A percentile compares a stretch with the other conserved stretches of the same genome.
Conservation (phyloP, 2,888 invertebrate genomes). For the Agapostemon virescens region DNA sequence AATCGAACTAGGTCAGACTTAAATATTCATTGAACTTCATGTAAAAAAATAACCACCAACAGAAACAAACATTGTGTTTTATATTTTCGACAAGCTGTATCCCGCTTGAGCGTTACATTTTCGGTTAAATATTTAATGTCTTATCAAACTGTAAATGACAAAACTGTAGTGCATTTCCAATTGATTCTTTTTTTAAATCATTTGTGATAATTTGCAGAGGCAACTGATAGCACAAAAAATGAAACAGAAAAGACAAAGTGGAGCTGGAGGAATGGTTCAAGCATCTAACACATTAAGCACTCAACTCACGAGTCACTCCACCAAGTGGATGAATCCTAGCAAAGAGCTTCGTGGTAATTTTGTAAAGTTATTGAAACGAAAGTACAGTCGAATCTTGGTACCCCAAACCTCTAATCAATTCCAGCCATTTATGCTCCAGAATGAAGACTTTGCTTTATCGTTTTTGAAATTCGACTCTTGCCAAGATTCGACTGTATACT, state of each 20-base stretch:
- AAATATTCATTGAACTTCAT: slow-evolving; percentile 29
- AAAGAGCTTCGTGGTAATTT: slow-evolving; percentile 85
- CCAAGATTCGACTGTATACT: background rate
- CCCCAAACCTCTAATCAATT: background rate
- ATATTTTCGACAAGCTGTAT: background rate
- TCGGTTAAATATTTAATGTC: background rate
- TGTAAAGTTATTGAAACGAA: background rate
- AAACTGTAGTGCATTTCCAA: no score
- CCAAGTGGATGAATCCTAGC: slow-evolving; percentile 84
- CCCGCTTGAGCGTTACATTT: background rate
- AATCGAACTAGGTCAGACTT: slow-evolving; percentile 38
- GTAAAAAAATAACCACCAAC: background rate
- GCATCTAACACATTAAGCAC: slow-evolving; percentile 90
- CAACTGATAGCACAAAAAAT: slow-evolving; percentile 94
- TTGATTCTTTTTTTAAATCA: background rate
- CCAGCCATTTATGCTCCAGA: background rate
- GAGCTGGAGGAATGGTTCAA: slow-evolving; percentile 90
- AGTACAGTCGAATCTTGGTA: background rate
- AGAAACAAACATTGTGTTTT: background rate
- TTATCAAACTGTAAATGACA: background rate
- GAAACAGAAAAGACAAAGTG: slow-evolving; percentile 90
- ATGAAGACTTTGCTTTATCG: background rate
- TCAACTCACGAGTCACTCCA: slow-evolving; percentile 85
- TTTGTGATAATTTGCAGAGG: slow-evolving; percentile 82
- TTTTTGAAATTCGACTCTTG: background rate